phyloP scores from a whole-genome alignment of 2,888 invertebrate genomes.

The Ochlodes sylvanus region DNA sequence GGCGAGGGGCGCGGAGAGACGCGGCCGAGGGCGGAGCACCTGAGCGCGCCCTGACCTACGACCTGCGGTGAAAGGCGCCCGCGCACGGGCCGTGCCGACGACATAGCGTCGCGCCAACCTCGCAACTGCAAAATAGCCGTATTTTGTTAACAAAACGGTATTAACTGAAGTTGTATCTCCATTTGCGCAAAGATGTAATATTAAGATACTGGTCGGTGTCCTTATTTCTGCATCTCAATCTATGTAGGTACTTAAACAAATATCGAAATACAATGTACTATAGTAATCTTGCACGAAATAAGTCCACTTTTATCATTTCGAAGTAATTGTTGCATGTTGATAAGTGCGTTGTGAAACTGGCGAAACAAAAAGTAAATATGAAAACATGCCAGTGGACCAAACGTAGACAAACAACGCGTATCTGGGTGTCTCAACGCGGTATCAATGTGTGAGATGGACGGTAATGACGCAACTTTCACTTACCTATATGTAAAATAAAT shows the following conservation, averaged over 20 bases:
- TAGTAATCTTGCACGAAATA: neutral
- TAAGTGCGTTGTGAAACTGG: slow-evolving; percentile 7
- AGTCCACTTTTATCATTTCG: slow-evolving; percentile 10
- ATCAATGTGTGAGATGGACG: slow-evolving; percentile 58
- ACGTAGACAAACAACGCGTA: slow-evolving; percentile 32
- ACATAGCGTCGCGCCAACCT: slow-evolving; percentile 69
- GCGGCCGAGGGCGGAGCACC: slow-evolving; percentile 79
- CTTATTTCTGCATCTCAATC: slow-evolving; percentile 33
- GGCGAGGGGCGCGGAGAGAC: slow-evolving; percentile 50
- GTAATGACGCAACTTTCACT: slow-evolving; percentile 79
- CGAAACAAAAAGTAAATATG: slow-evolving; percentile 14
- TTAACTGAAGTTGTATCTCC: slow-evolving; percentile 39
- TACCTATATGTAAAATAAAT: slow-evolving; percentile 71
- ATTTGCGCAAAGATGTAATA: slow-evolving; percentile 33
- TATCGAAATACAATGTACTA: slow-evolving; percentile 2
- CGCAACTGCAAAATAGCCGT: slow-evolving; percentile 65
- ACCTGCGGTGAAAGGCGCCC: slow-evolving; percentile 84
- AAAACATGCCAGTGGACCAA: slow-evolving; percentile 26
- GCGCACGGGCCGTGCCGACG: slow-evolving; percentile 64
- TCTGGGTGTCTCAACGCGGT: slow-evolving; percentile 46
- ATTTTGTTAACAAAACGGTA: slow-evolving; percentile 53
- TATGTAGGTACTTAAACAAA: neutral
- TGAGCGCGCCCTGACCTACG: slow-evolving; percentile 85
- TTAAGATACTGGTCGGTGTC: slow-evolving; percentile 32
- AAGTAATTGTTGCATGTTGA: slow-evolving; percentile 13